Conservation (phyloP, 2,113 vertebrate genomes). For the Okapia johnstoni region DNA sequence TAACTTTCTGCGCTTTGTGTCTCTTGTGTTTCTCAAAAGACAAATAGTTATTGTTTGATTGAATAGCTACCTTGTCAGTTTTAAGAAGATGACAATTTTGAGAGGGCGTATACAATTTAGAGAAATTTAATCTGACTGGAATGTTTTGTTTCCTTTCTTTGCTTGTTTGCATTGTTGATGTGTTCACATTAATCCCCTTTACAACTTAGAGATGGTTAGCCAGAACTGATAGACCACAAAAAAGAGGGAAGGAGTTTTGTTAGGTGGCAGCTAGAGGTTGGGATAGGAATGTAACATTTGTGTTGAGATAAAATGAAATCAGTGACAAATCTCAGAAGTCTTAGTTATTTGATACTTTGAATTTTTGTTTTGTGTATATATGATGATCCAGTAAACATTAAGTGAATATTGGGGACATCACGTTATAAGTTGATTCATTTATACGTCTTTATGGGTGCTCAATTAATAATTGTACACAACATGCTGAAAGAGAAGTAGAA, state of each 20-base stretch:
- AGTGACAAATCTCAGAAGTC: constrained; percentile 3
- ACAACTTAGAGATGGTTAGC: background rate
- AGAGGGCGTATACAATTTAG: background rate
- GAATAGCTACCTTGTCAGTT: background rate
- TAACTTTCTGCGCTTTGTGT: background rate
- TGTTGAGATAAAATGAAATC: background rate
- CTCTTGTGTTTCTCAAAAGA: background rate
- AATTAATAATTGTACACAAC: background rate
- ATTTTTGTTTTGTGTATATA: background rate
- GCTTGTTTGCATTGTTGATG: constrained; percentile 5
- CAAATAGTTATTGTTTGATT: background rate
- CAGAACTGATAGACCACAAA: background rate
- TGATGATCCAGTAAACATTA: constrained; percentile 7
- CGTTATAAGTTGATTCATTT: background rate
- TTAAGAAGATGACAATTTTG: background rate
- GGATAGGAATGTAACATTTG: background rate
- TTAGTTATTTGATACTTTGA: constrained; percentile 13
- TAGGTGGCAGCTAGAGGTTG: background rate
- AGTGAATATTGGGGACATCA: background rate
- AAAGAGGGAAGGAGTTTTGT: background rate
- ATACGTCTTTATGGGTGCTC: background rate
- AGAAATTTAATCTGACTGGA: background rate
- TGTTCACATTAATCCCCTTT: background rate
- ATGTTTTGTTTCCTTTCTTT: background rate
- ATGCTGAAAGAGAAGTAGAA: background rate